Evolutionary conservation across 2,113 vertebrate genomes (phyloP), one percentile per base, ranked within the genome.

Genomic region (Propithecus coquereli): DNA sequence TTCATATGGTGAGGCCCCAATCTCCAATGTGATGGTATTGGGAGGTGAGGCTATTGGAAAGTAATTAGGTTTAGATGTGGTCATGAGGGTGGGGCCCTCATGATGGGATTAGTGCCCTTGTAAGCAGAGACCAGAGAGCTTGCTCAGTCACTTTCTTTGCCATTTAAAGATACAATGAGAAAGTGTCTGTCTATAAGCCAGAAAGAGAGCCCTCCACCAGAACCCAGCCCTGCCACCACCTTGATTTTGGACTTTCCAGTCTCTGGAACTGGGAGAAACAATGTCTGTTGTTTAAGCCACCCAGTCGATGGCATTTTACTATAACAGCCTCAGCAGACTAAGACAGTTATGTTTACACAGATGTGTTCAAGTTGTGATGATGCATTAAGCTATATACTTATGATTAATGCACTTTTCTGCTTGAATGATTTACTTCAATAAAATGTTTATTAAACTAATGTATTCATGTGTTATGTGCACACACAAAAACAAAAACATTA

Each of bases 371-470:
- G 63, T 86, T 57, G 68, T 54, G 87, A 89, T 34, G 57, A 91
- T 52, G 9, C 4, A n/a, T 40, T 52, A 59, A 74, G 52, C 40
- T 77, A 43, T 70, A 13, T 3, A 40, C 27, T 81, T 74, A n/a
- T 76, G 66, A 89, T 83, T 47, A 93, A 84, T 79, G 43, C 32
- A 63, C 4, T 92, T 92, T 91, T 95, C 87, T 92, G 22, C n/a
- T 59, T 57, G 40, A 97, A 84, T 94, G 66, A 79, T 59, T 95
- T 40, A 73, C 47, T 89, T 88, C 61, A 95, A 91, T 88, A 82
- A 87, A 82, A 92, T 81, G 54, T 73, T 88, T 82, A 96, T 79
- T 87, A 77, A 95, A 77, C 20, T 85, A 93, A 91, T 83, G 23
- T 59, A 88, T 66, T 71, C 66, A 73, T 82, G 61, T 59, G 66